These are phyloP conservation scores for Picus viridis DNA, from an alignment of 2,797 vertebrate species.

Conservation along the genomic window DNA sequence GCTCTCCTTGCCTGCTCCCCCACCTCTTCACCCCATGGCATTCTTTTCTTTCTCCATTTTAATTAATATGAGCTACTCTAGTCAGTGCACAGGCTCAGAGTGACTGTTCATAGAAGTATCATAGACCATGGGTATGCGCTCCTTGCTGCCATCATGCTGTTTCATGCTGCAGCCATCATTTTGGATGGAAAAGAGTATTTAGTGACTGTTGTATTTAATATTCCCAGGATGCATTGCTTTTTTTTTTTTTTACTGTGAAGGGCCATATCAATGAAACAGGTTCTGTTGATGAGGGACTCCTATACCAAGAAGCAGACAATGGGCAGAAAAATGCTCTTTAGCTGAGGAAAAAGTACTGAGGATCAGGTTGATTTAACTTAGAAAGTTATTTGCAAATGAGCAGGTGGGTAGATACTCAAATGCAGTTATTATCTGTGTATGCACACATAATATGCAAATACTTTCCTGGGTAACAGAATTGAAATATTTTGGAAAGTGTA, in stretches of 20 bases:
- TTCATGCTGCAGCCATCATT: background rate
- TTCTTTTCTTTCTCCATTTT: background rate
- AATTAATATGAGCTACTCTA: background rate
- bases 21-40: rapidly evolving
- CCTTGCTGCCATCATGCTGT: background rate
- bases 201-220: background rate
- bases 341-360: background rate
- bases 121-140: background rate
- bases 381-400: background rate
- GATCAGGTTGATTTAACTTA: background rate
- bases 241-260: background rate
- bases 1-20: background rate
- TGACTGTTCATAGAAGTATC: background rate
- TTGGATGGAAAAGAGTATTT: background rate
- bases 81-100: background rate
- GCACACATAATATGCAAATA: background rate
- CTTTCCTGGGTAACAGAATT: background rate
- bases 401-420: background rate
- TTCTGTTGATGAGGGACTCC: background rate
- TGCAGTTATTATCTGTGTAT: background rate
- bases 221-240: background rate
- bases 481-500: background rate
- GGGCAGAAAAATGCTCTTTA: background rate
- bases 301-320: background rate
- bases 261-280: background rate